phyloP scores from a whole-genome alignment of 2,113 vertebrate species.

The Corydoras maculifer region DNA sequence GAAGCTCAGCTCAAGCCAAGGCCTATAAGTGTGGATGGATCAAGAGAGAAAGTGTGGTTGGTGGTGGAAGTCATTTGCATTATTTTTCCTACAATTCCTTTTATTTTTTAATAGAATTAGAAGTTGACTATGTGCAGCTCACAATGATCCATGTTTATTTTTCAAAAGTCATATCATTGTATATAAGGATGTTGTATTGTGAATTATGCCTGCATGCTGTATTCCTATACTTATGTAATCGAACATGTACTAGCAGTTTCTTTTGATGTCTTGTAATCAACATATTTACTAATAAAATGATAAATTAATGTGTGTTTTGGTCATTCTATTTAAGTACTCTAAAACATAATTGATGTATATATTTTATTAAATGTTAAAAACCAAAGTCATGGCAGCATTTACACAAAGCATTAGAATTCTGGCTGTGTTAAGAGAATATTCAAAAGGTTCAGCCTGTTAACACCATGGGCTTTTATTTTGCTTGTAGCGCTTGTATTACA shows the following conservation, averaged over 20 bases:
- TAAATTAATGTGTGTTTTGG: background rate
- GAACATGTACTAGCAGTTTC: conserved; percentile 21
- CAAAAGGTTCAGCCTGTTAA: background rate
- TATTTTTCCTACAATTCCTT: conserved; percentile 15
- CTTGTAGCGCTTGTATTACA: background rate
- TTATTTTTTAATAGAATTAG: conserved; percentile 30
- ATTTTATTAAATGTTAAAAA: conserved; percentile 18
- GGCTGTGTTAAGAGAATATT: background rate
- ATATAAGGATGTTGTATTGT: conserved; percentile 16
- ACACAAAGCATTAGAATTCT: background rate
- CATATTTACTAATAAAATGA: conserved; percentile 38
- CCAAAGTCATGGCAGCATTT: background rate
- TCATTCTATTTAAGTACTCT: background rate
- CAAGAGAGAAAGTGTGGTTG: conserved; percentile 17
- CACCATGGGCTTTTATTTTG: background rate
- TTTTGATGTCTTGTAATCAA: conserved; percentile 36
- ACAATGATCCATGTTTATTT: conserved; percentile 45
- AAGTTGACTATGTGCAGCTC: conserved; percentile 32
- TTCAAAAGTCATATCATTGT: conserved; percentile 34
- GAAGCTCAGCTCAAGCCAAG: conserved; percentile 34
- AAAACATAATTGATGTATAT: background rate
- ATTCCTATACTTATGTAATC: conserved; percentile 37
- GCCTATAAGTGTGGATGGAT: conserved; percentile 36
- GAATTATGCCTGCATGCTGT: conserved; percentile 39
- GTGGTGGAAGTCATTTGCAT: conserved; percentile 14